Evolutionary conservation across 2,113 vertebrate species (phyloP), one percentile per base, ranked within the genome.

Genomic region (Eclectus roratus): DNA sequence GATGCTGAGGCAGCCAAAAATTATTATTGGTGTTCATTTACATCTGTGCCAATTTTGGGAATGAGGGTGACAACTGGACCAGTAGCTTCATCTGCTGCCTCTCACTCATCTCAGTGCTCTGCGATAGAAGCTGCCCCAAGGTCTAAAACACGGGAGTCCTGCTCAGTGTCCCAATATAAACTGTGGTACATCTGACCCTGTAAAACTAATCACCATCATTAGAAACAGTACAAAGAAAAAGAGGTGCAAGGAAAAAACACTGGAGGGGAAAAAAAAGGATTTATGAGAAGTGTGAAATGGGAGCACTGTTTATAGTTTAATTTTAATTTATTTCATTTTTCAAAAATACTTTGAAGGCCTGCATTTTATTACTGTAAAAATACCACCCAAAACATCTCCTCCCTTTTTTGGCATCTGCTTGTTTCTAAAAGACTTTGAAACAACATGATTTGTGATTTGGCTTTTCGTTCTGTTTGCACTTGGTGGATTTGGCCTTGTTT

Each of bases 361-460:
- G 4, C 15, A 50, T 70, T 27, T 80, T 86, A 55, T 64, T 66
- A 43, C 46, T 71, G 20, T 39, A 78, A 87, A 93, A 91, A 72
- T 60, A 64, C 8, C 3, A 23, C 33, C 2, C 0, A 65, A 85
- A 66, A 35, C 0, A 0, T 11, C 35, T 47, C 43, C 16, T 76
- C 27, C 10, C 5, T 6, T 56, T 89, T 82, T 55, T 60, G 33
- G 5, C 17, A 37, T 76, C 91, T 52, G 33, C 9, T 89, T 93
- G n/a, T 3, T 77, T 89, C 86, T 50, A 33, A 50, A 37, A 93
- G 7, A 6, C 27, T 61, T 84, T 65, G 33, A 69, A 91, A 69
- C 13, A 58, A 31, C 6, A 4, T 16, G 4, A 23, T 12, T 70
- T 53, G 37, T 65, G 44, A 47, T 72, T 94, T 85, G 58, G 29